phyloP scores from a whole-genome alignment of 2,888 invertebrate genomes.

The Epiperipatus broadwayi region DNA sequence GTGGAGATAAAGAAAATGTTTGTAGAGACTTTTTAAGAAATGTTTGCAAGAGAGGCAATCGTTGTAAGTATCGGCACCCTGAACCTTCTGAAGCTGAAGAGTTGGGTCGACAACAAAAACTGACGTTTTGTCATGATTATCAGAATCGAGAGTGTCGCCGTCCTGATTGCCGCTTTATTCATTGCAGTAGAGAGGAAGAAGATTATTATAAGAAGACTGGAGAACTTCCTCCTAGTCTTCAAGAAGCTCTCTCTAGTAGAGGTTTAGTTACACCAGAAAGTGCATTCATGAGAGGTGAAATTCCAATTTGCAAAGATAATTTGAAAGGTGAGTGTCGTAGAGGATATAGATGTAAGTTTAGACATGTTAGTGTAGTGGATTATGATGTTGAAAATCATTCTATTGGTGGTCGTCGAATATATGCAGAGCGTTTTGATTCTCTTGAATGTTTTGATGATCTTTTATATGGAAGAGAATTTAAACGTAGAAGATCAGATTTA shows the following conservation, averaged over 20 bases:
- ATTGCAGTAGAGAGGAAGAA: conserved; percentile 53
- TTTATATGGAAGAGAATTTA: too few species aligned
- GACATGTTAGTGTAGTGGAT: conserved; percentile 24
- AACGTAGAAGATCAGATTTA: too few species aligned
- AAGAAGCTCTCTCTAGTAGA: conserved; percentile 20
- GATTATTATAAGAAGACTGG: conserved; percentile 47
- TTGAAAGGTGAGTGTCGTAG: conserved; percentile 39
- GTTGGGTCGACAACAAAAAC: conserved; percentile 25
- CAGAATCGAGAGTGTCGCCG: conserved; percentile 57
- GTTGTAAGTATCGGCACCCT: conserved; percentile 37
- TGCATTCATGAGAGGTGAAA: too few species aligned
- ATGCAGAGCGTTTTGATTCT: not conserved
- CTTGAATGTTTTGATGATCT: too few species aligned
- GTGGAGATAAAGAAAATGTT: conserved; percentile 32
- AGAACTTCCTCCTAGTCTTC: conserved; percentile 45
- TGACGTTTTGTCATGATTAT: conserved; percentile 37
- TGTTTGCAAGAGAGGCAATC: conserved; percentile 40
- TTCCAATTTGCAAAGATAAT: conserved; percentile 41
- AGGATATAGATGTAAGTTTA: conserved; percentile 33
- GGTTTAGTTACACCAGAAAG: too few species aligned
- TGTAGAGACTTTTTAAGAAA: conserved; percentile 40
- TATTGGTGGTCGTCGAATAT: not conserved
- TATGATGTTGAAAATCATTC: conserved; percentile 11
- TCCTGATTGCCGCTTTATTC: conserved; percentile 51
- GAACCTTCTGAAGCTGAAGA: conserved; percentile 26